These are phyloP conservation scores for Norana najaformis DNA, from an alignment of 2,888 invertebrate genomes.

Conservation along the genomic window DNA sequence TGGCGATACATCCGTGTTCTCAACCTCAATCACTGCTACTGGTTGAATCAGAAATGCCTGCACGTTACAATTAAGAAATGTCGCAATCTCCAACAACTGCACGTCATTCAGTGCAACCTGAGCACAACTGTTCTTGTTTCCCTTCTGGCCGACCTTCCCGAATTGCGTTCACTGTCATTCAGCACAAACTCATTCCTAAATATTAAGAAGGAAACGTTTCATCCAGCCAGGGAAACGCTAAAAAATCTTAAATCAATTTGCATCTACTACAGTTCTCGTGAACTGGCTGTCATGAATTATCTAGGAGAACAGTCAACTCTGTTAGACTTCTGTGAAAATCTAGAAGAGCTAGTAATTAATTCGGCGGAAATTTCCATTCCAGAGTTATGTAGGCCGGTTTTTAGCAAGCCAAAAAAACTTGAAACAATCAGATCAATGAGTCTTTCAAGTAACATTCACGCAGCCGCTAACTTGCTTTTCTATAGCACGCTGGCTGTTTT, in stretches of 20 bases:
- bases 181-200: slow-evolving; percentile 53
- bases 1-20: slow-evolving; percentile 48
- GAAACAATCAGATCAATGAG: slow-evolving; percentile 52
- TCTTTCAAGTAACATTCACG: slow-evolving; percentile 56
- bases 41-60: slow-evolving; percentile 50
- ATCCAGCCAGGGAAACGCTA: slow-evolving; percentile 50
- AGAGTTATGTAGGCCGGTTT: slow-evolving; percentile 55
- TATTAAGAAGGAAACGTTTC: slow-evolving; percentile 52
- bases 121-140: slow-evolving; percentile 51
- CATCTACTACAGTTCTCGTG: slow-evolving; percentile 53
- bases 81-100: slow-evolving; percentile 50
- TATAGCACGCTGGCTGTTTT: slow-evolving; percentile 56
- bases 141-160: slow-evolving; percentile 49
- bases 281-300: slow-evolving; percentile 50
- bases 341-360: slow-evolving; percentile 54
- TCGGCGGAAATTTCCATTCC: slow-evolving; percentile 56
- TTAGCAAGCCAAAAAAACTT: slow-evolving; percentile 51
- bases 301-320: slow-evolving; percentile 52
- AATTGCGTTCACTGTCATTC: slow-evolving; percentile 51
- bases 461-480: slow-evolving; percentile 58
- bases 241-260: slow-evolving; percentile 49
- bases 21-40: slow-evolving; percentile 56
- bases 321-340: slow-evolving; percentile 54
- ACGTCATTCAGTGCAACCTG: slow-evolving; percentile 54
- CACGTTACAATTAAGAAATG: slow-evolving; percentile 50